Evolutionary conservation across 1,140 invertebrate genomes (phyloP).

Genomic region (Elymnias hypermnestra): DNA sequence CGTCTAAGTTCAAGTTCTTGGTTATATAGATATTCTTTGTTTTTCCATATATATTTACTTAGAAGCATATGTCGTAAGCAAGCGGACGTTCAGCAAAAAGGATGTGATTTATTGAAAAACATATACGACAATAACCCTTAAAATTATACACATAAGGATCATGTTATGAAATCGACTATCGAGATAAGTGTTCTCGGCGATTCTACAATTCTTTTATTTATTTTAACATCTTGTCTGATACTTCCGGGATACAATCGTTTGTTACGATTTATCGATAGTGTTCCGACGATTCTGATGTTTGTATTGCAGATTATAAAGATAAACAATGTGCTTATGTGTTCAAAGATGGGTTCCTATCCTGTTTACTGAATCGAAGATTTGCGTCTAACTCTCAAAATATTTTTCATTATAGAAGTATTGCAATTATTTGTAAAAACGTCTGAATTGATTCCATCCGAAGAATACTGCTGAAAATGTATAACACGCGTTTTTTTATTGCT

Average conservation of each 20-base stretch:
- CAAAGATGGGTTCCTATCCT: neutral
- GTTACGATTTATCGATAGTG: constrained; percentile 35
- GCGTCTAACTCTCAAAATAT: too few species aligned
- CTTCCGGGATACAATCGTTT: constrained; percentile 45
- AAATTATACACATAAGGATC: neutral
- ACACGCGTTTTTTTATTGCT: too few species aligned
- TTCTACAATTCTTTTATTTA: constrained; percentile 34
- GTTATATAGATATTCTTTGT: too few species aligned
- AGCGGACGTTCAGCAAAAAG: constrained; percentile 3
- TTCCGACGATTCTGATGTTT: constrained; percentile 23
- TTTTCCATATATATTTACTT: constrained; percentile 10
- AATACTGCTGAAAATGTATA: too few species aligned
- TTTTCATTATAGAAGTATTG: too few species aligned
- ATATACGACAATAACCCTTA: neutral
- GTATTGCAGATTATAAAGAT: constrained; percentile 33
- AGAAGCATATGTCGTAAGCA: constrained; percentile 7
- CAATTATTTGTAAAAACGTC: too few species aligned
- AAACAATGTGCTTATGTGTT: constrained; percentile 21
- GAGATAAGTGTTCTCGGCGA: constrained; percentile 4
- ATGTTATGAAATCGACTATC: neutral
- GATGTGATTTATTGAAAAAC: neutral
- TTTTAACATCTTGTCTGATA: constrained; percentile 43
- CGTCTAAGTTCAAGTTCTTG: too few species aligned
- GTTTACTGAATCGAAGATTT: neutral
- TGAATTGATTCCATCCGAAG: too few species aligned